phyloP scores from a whole-genome alignment of 2,113 vertebrate species.

The Chlorodrepanis virens region DNA sequence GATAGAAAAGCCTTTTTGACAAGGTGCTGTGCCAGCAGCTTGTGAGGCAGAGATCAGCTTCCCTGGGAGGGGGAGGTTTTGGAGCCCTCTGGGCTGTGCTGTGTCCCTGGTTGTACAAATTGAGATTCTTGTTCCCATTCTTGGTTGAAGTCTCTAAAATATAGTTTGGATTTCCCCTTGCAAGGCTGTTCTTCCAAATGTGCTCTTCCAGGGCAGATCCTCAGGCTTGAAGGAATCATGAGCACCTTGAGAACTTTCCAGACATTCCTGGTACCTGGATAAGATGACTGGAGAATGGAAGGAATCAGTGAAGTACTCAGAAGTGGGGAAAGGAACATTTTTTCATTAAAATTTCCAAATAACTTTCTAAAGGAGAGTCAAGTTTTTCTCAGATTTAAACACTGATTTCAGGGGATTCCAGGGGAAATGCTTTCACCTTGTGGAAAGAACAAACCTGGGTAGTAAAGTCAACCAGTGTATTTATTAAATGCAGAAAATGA shows the following conservation, averaged over 20 bases:
- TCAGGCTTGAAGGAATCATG: neutral
- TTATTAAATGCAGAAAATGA: neutral
- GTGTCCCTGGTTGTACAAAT: rapidly evolving
- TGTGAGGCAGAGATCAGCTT: neutral
- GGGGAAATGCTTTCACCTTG: neutral
- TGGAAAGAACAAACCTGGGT: neutral
- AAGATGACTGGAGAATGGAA: neutral
- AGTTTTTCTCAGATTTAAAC: neutral
- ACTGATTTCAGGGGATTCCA: neutral
- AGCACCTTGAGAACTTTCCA: neutral
- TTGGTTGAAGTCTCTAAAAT: neutral
- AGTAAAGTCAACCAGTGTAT: rapidly evolving
- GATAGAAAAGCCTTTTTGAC: neutral
- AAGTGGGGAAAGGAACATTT: neutral
- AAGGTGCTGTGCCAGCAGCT: neutral
- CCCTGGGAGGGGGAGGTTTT: neutral
- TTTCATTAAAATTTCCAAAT: neutral
- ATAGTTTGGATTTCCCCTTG: neutral
- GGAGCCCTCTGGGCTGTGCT: neutral
- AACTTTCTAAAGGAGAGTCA: neutral
- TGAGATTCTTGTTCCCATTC: neutral
- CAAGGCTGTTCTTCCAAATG: neutral
- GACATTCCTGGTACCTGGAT: neutral
- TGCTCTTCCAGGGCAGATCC: neutral
- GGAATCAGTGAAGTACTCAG: neutral